Evolutionary conservation across 2,113 vertebrate genomes (phyloP).

Genomic region (Cryptotis parvus): DNA sequence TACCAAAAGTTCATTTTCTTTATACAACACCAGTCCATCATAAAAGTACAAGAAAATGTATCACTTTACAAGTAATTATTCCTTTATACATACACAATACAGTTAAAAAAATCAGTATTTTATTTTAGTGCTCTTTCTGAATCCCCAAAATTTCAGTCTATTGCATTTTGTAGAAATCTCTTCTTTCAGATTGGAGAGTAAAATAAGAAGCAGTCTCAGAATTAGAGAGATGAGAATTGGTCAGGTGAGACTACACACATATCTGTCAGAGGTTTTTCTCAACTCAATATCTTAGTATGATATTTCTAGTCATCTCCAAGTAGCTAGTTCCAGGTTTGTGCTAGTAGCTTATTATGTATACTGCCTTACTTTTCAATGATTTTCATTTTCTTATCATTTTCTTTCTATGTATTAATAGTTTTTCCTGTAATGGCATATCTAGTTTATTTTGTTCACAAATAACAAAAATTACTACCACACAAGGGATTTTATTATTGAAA

Average conservation of each 20-base stretch:
- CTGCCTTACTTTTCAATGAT: background rate
- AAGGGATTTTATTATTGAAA: background rate
- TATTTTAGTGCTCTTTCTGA: slow-evolving; percentile 14
- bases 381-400: background rate
- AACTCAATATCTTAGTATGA: background rate
- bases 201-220: background rate
- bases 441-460: background rate
- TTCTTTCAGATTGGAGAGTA: background rate
- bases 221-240: slow-evolving; percentile 30
- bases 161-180: slow-evolving; percentile 24
- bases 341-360: background rate
- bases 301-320: background rate
- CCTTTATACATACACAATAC: background rate
- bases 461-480: background rate
- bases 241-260: slow-evolving; percentile 16
- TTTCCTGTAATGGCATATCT: background rate
- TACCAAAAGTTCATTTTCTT: background rate
- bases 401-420: background rate
- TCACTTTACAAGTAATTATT: slow-evolving; percentile 21
- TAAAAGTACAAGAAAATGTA: background rate
- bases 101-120: background rate
- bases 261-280: background rate
- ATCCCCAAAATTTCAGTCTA: background rate
- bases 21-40: background rate
- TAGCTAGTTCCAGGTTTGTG: background rate